Conservation (phyloP, 1,140 invertebrate genomes). For the Drosophila santomea region DNA sequence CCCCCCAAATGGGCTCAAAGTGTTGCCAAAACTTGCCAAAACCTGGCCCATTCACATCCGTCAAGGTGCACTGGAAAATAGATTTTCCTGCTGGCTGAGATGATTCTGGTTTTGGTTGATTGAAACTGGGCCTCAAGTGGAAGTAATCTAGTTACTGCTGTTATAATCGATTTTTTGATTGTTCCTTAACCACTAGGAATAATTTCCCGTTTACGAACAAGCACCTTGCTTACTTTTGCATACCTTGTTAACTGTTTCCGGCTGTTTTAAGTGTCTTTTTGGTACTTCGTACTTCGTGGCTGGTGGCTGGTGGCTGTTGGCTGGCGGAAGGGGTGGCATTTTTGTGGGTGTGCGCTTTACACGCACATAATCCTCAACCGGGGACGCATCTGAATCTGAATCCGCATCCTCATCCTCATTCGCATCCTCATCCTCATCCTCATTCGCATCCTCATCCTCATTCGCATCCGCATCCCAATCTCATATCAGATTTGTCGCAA, state of each 20-base stretch:
- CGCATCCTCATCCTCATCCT: constrained; percentile 19
- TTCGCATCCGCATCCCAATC: constrained; percentile 55
- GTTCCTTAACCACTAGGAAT: no score
- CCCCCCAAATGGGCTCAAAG: constrained; percentile 27
- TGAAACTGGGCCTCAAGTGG: no score
- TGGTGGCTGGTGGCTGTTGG: background rate
- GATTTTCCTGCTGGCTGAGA: no score
- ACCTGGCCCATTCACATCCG: constrained; percentile 41
- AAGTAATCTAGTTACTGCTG: no score
- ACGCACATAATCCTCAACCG: constrained; percentile 66
- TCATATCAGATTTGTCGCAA: constrained; percentile 75
- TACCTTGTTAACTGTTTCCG: no score
- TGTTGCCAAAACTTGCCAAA: constrained; percentile 40
- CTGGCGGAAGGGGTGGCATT: constrained; percentile 15
- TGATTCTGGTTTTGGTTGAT: no score
- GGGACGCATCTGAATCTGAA: constrained; percentile 64
- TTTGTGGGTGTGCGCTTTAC: constrained; percentile 73
- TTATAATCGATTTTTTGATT: no score
- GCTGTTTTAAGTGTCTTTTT: background rate
- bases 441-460: constrained; percentile 42
- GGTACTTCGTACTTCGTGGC: no score
- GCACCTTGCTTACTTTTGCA: no score
- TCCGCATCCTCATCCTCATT: constrained; percentile 35
- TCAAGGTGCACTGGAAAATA: constrained; percentile 22
- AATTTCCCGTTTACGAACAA: no score